These are phyloP conservation scores for Campodea augens DNA, from an alignment of 1,140 invertebrate species.

Conservation along the genomic window DNA sequence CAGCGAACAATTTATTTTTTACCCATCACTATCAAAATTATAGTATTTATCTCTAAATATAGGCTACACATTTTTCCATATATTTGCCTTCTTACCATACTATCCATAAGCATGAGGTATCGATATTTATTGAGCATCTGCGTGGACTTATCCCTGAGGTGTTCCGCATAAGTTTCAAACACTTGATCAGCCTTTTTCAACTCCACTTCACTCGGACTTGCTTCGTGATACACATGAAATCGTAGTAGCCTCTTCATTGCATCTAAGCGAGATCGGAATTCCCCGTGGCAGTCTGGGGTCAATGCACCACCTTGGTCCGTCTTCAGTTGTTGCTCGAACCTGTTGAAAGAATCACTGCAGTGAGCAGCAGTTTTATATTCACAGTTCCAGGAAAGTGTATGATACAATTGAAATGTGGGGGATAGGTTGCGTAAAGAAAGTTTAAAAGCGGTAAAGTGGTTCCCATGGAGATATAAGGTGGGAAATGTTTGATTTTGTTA, in stretches of 20 bases:
- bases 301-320: conserved; percentile 56
- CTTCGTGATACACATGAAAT: conserved; percentile 62
- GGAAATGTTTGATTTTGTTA: too few relatives aligned
- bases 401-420: too few relatives aligned
- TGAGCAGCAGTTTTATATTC: neutral
- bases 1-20: too few relatives aligned
- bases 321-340: conserved; percentile 52
- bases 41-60: too few relatives aligned
- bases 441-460: too few relatives aligned
- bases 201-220: conserved; percentile 40
- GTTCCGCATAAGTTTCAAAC: conserved; percentile 50
- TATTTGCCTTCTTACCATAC: conserved; percentile 53
- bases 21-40: too few relatives aligned
- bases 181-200: conserved; percentile 44
- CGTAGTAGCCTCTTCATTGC: conserved; percentile 56
- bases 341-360: conserved; percentile 16
- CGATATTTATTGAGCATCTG: conserved; percentile 59
- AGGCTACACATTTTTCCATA: too few relatives aligned
- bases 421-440: too few relatives aligned
- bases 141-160: conserved; percentile 50
- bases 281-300: conserved; percentile 53
- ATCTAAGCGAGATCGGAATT: conserved; percentile 50
- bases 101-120: conserved; percentile 58
- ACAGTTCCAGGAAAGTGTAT: too few relatives aligned
- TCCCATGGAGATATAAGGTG: too few relatives aligned